Base-by-base conservation (phyloP, 1,140 invertebrate genomes). In the Nebria ingens region DNA sequence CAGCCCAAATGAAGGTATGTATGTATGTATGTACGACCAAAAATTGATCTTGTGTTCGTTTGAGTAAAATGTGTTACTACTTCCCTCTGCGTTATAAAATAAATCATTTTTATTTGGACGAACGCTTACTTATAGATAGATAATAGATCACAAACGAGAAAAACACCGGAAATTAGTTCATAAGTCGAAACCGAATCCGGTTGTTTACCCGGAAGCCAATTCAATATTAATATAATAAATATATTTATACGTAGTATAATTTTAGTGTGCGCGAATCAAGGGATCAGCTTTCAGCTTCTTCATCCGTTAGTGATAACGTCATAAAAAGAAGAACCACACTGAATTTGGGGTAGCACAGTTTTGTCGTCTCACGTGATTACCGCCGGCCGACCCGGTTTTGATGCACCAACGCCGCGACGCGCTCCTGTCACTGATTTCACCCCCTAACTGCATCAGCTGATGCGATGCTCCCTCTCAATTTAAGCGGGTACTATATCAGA, bases 331-430 rank as follows among this genome's bases (percentile, higher is more conserved):
- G n/a, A n/a, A n/a, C n/a, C n/a, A n/a, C n/a, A n/a, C n/a, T n/a
- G n/a, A n/a, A n/a, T n/a, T n/a, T n/a, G n/a, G n/a, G 59, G 62
- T 60, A 56, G 61, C 58, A 56, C 64, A 57, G 61, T 68, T 66
- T 65, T 63, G 60, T 61, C 63, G 64, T 61, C 60, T 61, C 58
- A 64, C 62, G 64, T 65, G 60, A 65, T 63, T 64, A 52, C 55
- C 52, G 51, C 40, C 6, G 40, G 9, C 6, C 15, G 40, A 12
- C 40, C 9, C 15, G 40, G 15, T 45, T 34, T 12, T 45, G 40
- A 45, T 45, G 40, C 40, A 45, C 40, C 40, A 17, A 9, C 15
- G 40, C 9, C 15, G 40, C 17, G 6, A 4, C 40, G 6, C 6
- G 25, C 13, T 4, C 25, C 13, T 29, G 25, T 13, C 13, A 13